Percentiles rank a stretch among this genome's conserved stretches.
These are phyloP conservation scores for Diplazon laetatorius DNA, from an alignment of 2,888 invertebrate genomes.

Conservation along the genomic window DNA sequence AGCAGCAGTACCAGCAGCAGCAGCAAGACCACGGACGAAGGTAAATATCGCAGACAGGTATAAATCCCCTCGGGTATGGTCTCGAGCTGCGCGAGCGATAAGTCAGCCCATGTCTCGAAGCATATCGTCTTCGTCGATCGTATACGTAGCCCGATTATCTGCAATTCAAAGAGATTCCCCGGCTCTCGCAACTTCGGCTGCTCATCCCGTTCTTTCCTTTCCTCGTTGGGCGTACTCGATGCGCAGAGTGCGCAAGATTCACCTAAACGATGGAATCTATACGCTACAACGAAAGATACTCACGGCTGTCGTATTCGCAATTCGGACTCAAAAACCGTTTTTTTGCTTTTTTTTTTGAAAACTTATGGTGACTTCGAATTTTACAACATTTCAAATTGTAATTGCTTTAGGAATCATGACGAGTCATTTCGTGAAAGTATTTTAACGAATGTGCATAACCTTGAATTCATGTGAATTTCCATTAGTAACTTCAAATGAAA, in stretches of 20 bases:
- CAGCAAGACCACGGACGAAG: slow-evolving; percentile 13
- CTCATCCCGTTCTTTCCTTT: slow-evolving; percentile 53
- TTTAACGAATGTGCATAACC: too few relatives aligned
- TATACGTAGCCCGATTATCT: slow-evolving; percentile 73
- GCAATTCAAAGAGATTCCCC: slow-evolving; percentile 73
- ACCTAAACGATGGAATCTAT: slow-evolving; percentile 26
- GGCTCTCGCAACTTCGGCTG: slow-evolving; percentile 40
- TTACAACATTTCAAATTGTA: too few relatives aligned
- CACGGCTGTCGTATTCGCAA: neutral
- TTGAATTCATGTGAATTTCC: too few relatives aligned
- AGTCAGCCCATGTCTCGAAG: slow-evolving; percentile 76
- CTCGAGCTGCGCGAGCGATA: slow-evolving; percentile 66
- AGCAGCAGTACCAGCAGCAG: too few relatives aligned
- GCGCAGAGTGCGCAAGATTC: slow-evolving; percentile 29
- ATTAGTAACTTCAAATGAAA: neutral
- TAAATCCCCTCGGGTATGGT: slow-evolving; percentile 36
- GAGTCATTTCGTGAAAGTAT: too few relatives aligned
- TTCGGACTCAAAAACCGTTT: neutral
- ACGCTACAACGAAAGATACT: slow-evolving; percentile 1
- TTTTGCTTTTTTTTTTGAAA: neutral
- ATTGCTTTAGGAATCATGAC: too few relatives aligned
- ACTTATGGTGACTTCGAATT: too few relatives aligned
- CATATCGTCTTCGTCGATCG: slow-evolving; percentile 74
- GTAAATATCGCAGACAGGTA: slow-evolving; percentile 49
- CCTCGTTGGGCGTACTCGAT: slow-evolving; percentile 8